phyloP scores from a whole-genome alignment of 2,113 vertebrate species.

The Felis chaus region DNA sequence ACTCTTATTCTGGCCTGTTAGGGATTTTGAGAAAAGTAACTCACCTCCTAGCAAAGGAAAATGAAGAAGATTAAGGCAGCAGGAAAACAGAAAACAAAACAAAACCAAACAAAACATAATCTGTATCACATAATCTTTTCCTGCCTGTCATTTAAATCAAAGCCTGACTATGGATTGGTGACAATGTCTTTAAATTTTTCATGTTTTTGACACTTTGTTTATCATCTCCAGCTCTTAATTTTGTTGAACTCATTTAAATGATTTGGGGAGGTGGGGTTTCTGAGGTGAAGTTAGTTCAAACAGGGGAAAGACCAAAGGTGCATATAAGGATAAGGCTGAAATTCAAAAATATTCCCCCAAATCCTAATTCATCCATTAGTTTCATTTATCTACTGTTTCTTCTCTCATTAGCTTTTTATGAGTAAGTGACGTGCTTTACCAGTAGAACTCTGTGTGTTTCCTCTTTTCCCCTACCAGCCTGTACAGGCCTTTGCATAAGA shows the following conservation, averaged over 20 bases:
- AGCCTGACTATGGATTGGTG: neutral
- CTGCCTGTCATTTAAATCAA: neutral
- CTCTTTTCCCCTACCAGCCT: neutral
- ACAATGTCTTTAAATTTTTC: neutral
- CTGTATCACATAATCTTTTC: neutral
- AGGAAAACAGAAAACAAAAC: neutral
- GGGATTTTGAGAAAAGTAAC: neutral
- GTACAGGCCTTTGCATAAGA: accelerated
- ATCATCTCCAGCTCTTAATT: neutral
- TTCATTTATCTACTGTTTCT: neutral
- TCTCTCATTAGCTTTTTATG: neutral
- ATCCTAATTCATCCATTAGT: too few species aligned
- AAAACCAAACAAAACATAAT: neutral
- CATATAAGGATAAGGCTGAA: neutral
- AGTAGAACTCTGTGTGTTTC: neutral
- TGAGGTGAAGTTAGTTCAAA: neutral
- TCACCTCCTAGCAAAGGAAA: neutral
- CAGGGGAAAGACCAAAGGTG: neutral
- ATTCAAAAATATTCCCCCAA: neutral
- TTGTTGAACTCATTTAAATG: neutral
- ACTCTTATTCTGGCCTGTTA: neutral
- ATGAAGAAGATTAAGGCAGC: neutral
- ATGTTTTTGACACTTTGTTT: neutral
- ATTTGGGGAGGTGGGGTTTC: accelerated
- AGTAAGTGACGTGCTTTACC: neutral